phyloP scores from a whole-genome alignment of 2,888 invertebrate species.

The Conops quadrifasciatus region DNA sequence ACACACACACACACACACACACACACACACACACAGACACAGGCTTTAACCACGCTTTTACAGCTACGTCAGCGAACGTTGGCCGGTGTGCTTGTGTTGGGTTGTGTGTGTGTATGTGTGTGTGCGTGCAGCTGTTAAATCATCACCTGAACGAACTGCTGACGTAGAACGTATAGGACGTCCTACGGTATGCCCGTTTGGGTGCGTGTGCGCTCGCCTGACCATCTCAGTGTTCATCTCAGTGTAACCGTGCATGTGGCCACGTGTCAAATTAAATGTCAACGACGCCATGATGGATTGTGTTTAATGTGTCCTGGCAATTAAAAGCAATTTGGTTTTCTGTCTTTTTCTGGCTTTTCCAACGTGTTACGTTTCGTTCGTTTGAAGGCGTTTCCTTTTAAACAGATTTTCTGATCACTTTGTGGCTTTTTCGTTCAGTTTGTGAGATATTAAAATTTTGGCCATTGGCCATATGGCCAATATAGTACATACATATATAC shows the following conservation, averaged over 20 bases:
- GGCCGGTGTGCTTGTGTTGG: not conserved
- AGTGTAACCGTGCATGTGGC: not conserved
- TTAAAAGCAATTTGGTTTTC: constrained; percentile 34
- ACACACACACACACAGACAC: too few species aligned
- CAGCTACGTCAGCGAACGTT: too few species aligned
- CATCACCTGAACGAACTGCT: not conserved
- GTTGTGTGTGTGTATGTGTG: not conserved
- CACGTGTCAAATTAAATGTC: constrained; percentile 34
- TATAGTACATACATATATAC: too few species aligned
- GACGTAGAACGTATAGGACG: not conserved
- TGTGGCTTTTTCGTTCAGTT: too few species aligned
- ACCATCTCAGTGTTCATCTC: too few species aligned
- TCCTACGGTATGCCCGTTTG: not conserved
- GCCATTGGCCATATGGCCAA: too few species aligned
- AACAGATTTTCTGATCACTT: too few species aligned
- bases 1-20: too few species aligned
- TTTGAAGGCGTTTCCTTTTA: not conserved
- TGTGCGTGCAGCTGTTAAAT: not conserved
- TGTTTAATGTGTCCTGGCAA: constrained; percentile 34
- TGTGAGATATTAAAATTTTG: too few species aligned
- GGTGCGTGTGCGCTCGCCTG: not conserved
- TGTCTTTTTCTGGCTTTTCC: not conserved
- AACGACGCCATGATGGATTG: constrained; percentile 36
- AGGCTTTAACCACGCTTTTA: too few species aligned
- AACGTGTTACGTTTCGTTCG: not conserved